Evolutionary conservation across 2,888 invertebrate species (phyloP).

Genomic region (Nomada lathburiana): DNA sequence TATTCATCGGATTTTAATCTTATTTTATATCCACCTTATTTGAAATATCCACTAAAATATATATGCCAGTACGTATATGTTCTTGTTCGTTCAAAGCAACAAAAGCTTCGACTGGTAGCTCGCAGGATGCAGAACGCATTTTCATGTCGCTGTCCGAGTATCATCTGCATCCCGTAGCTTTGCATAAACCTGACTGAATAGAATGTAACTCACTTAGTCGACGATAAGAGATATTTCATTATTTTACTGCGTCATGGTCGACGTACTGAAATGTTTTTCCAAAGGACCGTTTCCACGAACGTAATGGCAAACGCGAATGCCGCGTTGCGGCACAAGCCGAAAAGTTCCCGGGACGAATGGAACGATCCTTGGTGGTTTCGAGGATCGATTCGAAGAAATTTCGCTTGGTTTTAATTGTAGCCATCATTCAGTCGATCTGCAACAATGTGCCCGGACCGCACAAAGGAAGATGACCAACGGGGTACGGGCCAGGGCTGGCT

Average conservation of each 20-base stretch:
- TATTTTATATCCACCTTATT: no score
- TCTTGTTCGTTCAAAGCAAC: no score
- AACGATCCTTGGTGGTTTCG: conserved; percentile 38
- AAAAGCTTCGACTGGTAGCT: no score
- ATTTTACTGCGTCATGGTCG: conserved; percentile 4
- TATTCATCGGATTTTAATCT: no score
- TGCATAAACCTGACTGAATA: neutral
- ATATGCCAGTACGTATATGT: no score
- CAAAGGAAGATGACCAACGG: conserved; percentile 48
- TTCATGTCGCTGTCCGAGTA: neutral
- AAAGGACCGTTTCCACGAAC: conserved; percentile 2
- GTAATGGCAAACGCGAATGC: conserved; percentile 38
- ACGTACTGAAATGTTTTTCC: neutral
- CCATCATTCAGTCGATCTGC: conserved; percentile 76
- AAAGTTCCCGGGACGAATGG: conserved; percentile 3
- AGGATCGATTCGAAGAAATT: conserved; percentile 70
- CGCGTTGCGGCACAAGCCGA: conserved; percentile 5
- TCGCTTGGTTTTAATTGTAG: conserved; percentile 75
- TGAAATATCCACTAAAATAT: no score
- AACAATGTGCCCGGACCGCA: conserved; percentile 73
- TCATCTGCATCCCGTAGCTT: neutral
- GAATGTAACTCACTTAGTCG: neutral
- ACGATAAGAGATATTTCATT: conserved; percentile 8
- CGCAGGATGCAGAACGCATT: neutral
- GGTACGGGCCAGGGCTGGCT: conserved; percentile 46